Evolutionary conservation across 2,888 invertebrate species (phyloP), one percentile per base, ranked within the genome.

Genomic region (Drosophila tripunctata): DNA sequence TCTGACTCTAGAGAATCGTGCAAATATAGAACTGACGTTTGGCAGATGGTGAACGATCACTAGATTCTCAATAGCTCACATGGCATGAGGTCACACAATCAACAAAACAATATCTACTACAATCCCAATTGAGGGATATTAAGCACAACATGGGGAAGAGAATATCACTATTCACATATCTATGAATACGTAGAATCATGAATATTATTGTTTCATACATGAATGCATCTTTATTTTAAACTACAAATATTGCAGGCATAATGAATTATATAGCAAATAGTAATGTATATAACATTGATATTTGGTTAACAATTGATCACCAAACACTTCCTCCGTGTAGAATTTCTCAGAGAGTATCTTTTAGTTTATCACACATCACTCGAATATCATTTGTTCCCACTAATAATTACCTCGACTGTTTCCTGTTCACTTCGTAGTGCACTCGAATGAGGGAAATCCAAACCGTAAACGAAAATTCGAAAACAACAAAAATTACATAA

Each of bases 81-180:
- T 48, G 21, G 50, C 65, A 79, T 83, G 83, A 80, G 79, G 65
- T 83, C 83, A 86, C 72, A 75, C 43, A 64, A 57, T 64, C 65
- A 54, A 36, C 47, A 51, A 12, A 74, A 61, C 77, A 55, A 65
- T 68, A 21, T 65, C 52, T 31, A 45, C 33, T 10, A 19, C n/a
- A 21, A 12, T 21, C 1, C 7, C 12, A 19, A 21, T 40, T 21
- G 12, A 40, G 40, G 21, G 21, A 12, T 21, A 38, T 38, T 12
- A n/a, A 21, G 19, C n/a, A 6, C 38, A 19, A 19, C 8, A 38
- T 36, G 35, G 2, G 35, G 5, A n/a, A 6, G 12, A 22, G 14
- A 14, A 10, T 17, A 6, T 19, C n/a, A 12, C 40, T 22, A 22
- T 14, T 12, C 8, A 24, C 10, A 24, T 14, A 10, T 24, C 10